phyloP scores from a whole-genome alignment of 2,888 invertebrate species.

The Agrotis exclamationis region DNA sequence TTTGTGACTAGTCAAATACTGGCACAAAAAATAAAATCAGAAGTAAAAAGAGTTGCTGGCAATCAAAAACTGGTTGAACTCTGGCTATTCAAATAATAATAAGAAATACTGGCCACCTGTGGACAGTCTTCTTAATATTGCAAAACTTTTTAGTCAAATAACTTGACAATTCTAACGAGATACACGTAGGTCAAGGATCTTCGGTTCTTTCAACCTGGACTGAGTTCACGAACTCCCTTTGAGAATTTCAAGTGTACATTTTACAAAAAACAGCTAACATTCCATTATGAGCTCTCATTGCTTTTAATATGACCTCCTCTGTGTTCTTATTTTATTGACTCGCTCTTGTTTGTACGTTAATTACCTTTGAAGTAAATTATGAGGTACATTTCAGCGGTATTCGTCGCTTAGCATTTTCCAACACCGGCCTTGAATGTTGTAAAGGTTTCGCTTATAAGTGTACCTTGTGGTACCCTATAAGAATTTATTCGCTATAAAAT shows the following conservation, averaged over 20 bases:
- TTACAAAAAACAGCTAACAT: constrained; percentile 39
- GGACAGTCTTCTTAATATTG: constrained; percentile 5
- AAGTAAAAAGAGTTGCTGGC: neutral
- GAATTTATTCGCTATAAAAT: neutral
- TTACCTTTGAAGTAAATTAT: constrained; percentile 50
- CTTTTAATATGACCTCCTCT: constrained; percentile 41
- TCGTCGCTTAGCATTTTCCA: constrained; percentile 16
- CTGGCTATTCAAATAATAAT: no score
- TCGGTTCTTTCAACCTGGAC: constrained; percentile 55
- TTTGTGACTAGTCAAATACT: neutral
- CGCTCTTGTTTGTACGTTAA: constrained; percentile 45
- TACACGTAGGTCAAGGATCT: constrained; percentile 49
- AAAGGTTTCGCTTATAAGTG: neutral
- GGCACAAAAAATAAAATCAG: neutral
- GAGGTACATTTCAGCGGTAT: constrained; percentile 25
- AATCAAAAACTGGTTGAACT: no score
- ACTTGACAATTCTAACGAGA: constrained; percentile 21
- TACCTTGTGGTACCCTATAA: neutral
- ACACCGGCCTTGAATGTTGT: constrained; percentile 17
- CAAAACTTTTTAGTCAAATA: constrained; percentile 7
- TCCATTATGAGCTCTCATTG: constrained; percentile 31
- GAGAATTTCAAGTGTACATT: constrained; percentile 50
- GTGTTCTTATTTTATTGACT: constrained; percentile 38
- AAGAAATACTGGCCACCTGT: neutral
- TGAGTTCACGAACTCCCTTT: constrained; percentile 55